Conservation (phyloP, 2,888 invertebrate species). For the Caenorhabditis becei region DNA sequence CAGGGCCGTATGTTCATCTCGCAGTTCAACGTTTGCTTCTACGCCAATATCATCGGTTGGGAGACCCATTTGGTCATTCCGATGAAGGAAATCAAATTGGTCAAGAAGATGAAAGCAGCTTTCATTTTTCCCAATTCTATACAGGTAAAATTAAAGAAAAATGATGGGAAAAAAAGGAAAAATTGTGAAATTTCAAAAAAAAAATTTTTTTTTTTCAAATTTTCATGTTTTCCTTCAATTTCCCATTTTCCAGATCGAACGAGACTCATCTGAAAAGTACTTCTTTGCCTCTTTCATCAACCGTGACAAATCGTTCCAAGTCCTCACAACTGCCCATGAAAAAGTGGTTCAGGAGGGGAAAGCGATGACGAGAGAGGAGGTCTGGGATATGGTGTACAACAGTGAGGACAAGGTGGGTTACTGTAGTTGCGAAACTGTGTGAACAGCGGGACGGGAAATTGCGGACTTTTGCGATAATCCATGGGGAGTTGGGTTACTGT, state of each 20-base stretch:
- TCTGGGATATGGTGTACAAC: slow-evolving; percentile 72
- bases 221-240: too few relatives aligned
- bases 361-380: slow-evolving; percentile 65
- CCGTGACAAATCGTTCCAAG: slow-evolving; percentile 94
- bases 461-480: neutral
- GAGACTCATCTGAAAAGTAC: slow-evolving; percentile 83
- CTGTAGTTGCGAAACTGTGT: neutral
- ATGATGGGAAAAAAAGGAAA: neutral
- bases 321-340: slow-evolving; percentile 93
- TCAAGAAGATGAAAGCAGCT: slow-evolving; percentile 94
- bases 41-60: slow-evolving; percentile 93
- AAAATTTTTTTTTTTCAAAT: neutral
- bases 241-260: slow-evolving; percentile 68
- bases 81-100: slow-evolving; percentile 93
- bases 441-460: neutral
- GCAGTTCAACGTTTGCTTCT: slow-evolving; percentile 95
- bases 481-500: too few relatives aligned
- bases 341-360: slow-evolving; percentile 88
- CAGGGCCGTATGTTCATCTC: slow-evolving; percentile 97
- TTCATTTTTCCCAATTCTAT: slow-evolving; percentile 96
- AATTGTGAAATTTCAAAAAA: neutral
- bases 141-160: slow-evolving; percentile 83
- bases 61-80: slow-evolving; percentile 86
- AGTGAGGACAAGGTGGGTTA: slow-evolving; percentile 35
- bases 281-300: slow-evolving; percentile 96